Conservation (phyloP, 1,140 invertebrate genomes). For the Potamilus streckersoni region DNA sequence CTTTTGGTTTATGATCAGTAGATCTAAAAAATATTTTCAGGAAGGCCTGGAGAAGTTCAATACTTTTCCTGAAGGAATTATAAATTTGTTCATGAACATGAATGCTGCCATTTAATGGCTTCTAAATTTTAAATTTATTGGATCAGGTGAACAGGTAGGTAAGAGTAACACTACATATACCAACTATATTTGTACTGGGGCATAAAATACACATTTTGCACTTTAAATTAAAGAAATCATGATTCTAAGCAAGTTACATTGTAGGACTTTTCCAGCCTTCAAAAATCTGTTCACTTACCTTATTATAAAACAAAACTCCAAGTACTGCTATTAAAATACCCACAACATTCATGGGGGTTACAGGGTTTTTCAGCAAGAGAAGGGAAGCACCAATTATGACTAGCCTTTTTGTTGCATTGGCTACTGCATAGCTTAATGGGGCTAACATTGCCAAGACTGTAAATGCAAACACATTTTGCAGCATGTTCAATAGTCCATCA, state of each 20-base stretch:
- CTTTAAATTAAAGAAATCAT: not conserved
- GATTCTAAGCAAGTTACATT: not conserved
- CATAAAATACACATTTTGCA: not conserved
- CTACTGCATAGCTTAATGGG: slow-evolving; percentile 94
- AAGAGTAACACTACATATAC: not conserved
- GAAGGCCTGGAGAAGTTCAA: too few relatives aligned
- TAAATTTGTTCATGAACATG: too few relatives aligned
- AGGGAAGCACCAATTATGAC: slow-evolving; percentile 92
- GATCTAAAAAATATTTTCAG: too few relatives aligned
- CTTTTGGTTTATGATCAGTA: too few relatives aligned
- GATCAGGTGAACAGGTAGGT: not conserved
- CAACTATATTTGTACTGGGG: not conserved
- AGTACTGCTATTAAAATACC: slow-evolving; percentile 92
- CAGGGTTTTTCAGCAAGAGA: slow-evolving; percentile 90
- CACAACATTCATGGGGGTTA: slow-evolving; percentile 86
- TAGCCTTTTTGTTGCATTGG: slow-evolving; percentile 95
- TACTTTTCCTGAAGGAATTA: too few relatives aligned
- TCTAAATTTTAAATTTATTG: not conserved
- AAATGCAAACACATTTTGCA: slow-evolving; percentile 96
- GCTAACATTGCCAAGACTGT: slow-evolving; percentile 87
- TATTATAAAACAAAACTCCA: slow-evolving; percentile 91
- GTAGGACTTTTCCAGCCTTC: not conserved
- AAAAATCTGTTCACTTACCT: slow-evolving; percentile 52
- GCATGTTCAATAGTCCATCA: slow-evolving; percentile 91
- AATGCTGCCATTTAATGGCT: not conserved